Conservation (phyloP, 2,113 vertebrate genomes). For the Noturus placidus region DNA sequence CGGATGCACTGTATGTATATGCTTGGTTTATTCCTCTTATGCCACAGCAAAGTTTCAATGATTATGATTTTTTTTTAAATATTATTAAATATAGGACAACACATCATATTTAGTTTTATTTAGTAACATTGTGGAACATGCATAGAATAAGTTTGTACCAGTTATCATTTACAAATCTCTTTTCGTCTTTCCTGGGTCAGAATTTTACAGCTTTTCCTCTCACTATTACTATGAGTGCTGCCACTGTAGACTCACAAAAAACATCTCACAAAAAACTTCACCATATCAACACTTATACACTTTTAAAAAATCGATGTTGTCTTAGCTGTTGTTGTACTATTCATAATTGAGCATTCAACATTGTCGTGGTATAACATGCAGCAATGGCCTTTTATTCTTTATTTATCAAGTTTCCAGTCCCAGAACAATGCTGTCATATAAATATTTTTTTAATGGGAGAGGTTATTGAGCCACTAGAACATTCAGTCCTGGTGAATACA, state of each 20-base stretch:
- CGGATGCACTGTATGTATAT: too few species aligned
- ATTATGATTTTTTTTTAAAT: not conserved
- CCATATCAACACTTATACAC: not conserved
- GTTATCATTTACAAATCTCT: not conserved
- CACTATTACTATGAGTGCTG: not conserved
- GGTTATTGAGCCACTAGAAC: not conserved
- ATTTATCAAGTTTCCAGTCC: not conserved
- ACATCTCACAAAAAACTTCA: not conserved
- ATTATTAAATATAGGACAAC: not conserved
- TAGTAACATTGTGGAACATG: not conserved
- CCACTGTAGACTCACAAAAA: not conserved
- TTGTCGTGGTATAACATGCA: not conserved
- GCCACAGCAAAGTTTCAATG: not conserved
- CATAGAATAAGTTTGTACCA: not conserved
- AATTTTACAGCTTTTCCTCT: not conserved
- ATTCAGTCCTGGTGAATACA: not conserved
- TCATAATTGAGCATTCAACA: not conserved
- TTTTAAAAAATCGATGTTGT: not conserved
- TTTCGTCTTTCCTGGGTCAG: not conserved
- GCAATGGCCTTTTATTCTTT: not conserved
- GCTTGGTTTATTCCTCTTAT: not conserved
- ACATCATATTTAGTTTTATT: not conserved
- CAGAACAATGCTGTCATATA: not conserved
- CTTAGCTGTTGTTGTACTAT: not conserved
- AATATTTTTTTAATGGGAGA: not conserved